These are phyloP conservation scores for Esox lucius DNA, from an alignment of 2,797 vertebrate genomes.

Conservation along the genomic window DNA sequence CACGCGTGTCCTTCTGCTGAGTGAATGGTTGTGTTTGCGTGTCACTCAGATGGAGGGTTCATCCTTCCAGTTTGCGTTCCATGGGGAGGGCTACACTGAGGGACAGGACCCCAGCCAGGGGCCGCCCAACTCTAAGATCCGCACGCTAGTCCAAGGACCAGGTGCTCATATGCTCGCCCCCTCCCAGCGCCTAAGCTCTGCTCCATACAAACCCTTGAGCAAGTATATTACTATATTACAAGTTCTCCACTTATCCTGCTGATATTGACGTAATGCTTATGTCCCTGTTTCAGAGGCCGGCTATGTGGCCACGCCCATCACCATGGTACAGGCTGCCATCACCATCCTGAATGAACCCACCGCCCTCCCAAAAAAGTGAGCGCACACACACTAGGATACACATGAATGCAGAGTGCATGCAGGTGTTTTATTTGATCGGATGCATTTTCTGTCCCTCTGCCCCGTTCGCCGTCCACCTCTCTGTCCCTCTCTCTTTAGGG, in stretches of 20 bases:
- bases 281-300: conserved; percentile 76
- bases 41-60: conserved; percentile 81
- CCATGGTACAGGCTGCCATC: conserved; percentile 91
- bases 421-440: not conserved
- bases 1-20: not conserved
- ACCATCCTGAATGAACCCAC: conserved; percentile 84
- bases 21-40: conserved; percentile 17
- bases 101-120: conserved; percentile 74
- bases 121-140: conserved; percentile 88
- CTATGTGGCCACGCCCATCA: conserved; percentile 88
- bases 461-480: too few relatives aligned
- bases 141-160: conserved; percentile 90
- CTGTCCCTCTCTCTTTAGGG: conserved; percentile 66
- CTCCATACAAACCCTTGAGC: not conserved
- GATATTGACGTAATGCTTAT: not conserved
- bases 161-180: conserved; percentile 66
- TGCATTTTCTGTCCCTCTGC: too few relatives aligned
- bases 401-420: not conserved
- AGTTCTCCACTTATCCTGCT: not conserved
- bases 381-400: conserved; percentile 17
- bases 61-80: conserved; percentile 88
- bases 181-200: not conserved
- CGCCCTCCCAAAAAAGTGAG: conserved; percentile 87
- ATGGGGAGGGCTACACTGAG: conserved; percentile 88
- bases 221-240: not conserved